Conservation (phyloP, 2,888 invertebrate species). For the Drosophila kanekoi region DNA sequence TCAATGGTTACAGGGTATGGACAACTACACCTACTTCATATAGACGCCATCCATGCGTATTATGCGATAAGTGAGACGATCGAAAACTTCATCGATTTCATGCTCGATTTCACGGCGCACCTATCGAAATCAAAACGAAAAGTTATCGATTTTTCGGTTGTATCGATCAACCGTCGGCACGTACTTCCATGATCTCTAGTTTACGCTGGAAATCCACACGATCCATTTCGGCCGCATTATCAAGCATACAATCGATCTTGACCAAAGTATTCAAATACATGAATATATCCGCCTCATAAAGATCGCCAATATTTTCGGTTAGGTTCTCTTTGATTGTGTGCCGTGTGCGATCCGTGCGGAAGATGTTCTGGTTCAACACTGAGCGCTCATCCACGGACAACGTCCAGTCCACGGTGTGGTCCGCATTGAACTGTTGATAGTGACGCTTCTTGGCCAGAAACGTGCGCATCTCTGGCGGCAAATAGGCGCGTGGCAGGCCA, state of each 20-base stretch:
- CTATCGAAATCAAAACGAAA: slow-evolving; percentile 32
- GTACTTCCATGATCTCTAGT: slow-evolving; percentile 55
- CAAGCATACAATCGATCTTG: slow-evolving; percentile 60
- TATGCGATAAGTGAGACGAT: slow-evolving; percentile 77
- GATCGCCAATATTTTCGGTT: slow-evolving; percentile 55
- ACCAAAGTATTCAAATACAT: slow-evolving; percentile 48
- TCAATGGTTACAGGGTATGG: no score
- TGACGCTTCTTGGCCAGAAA: slow-evolving; percentile 64
- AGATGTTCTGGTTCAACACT: slow-evolving; percentile 74
- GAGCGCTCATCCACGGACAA: slow-evolving; percentile 74
- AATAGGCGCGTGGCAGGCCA: slow-evolving; percentile 72
- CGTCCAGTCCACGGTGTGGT: slow-evolving; percentile 71
- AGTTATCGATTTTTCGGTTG: neutral
- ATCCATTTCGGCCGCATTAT: slow-evolving; percentile 54
- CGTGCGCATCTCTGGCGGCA: slow-evolving; percentile 70
- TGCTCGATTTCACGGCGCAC: slow-evolving; percentile 45
- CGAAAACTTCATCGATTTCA: slow-evolving; percentile 63
- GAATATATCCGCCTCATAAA: slow-evolving; percentile 61
- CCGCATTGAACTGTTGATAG: slow-evolving; percentile 53
- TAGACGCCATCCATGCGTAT: slow-evolving; percentile 72
- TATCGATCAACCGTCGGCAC: neutral
- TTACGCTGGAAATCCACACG: slow-evolving; percentile 8
- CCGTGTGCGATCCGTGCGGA: slow-evolving; percentile 63
- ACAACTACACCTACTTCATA: slow-evolving; percentile 71
- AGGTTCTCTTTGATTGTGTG: slow-evolving; percentile 29